A percentile compares a stretch with the other conserved stretches of the same genome.
These are phyloP conservation scores for Spea hammondii DNA, from an alignment of 2,797 vertebrate genomes.

Conservation along the genomic window DNA sequence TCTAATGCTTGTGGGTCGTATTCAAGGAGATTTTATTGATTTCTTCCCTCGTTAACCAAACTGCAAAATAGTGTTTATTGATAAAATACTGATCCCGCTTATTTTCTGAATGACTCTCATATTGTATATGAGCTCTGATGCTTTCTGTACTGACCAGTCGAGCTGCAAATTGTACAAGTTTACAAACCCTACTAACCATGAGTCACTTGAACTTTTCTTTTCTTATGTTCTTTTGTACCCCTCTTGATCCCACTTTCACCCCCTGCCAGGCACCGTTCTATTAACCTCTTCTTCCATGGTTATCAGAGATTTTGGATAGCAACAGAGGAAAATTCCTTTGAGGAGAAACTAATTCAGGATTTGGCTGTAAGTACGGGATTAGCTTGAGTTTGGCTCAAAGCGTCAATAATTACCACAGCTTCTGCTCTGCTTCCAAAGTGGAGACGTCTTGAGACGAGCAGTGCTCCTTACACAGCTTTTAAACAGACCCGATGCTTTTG, in stretches of 20 bases:
- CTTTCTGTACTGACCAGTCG: slow-evolving; percentile 76
- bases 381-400: slow-evolving; percentile 56
- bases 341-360: slow-evolving; percentile 99
- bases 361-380: slow-evolving; percentile 94
- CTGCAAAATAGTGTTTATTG: too few species aligned
- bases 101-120: too few species aligned
- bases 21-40: not conserved
- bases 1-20: not conserved
- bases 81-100: too few species aligned
- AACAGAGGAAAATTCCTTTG: slow-evolving; percentile 99
- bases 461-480: slow-evolving; percentile 45
- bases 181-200: slow-evolving; percentile 76
- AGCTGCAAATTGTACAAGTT: slow-evolving; percentile 79
- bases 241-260: slow-evolving; percentile 85
- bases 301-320: slow-evolving; percentile 99
- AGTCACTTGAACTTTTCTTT: slow-evolving; percentile 73
- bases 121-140: not conserved
- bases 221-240: slow-evolving; percentile 73
- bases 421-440: slow-evolving; percentile 25
- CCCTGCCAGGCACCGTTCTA: slow-evolving; percentile 95
- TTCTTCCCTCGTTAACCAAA: too few species aligned
- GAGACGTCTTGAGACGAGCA: slow-evolving; percentile 12
- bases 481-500: slow-evolving; percentile 18
- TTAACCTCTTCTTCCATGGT: slow-evolving; percentile 99
- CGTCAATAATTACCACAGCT: slow-evolving; percentile 41